Percentiles rank a stretch among this genome's conserved stretches.
These are phyloP conservation scores for Zelostemma sp. DNA, from an alignment of 1,140 invertebrate genomes.

Conservation along the genomic window DNA sequence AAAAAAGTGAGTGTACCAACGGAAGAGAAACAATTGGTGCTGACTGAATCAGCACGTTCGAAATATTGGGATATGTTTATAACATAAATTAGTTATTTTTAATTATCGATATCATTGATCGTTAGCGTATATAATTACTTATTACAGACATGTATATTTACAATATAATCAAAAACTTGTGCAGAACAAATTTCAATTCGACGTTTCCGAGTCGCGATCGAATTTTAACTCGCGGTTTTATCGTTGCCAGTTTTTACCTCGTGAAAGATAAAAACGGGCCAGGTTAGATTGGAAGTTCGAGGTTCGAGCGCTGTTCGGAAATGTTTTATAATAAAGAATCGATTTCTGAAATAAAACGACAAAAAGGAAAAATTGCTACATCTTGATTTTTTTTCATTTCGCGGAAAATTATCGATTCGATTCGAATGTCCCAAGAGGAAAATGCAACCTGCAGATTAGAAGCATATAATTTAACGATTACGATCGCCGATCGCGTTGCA, in stretches of 20 bases:
- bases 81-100: conserved; percentile 47
- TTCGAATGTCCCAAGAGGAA: no score
- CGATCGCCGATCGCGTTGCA: no score
- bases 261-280: no score
- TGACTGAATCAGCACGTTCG: conserved; percentile 32
- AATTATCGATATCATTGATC: conserved; percentile 46
- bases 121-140: conserved; percentile 46
- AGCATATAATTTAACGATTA: no score
- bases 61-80: conserved; percentile 47
- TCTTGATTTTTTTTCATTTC: no score
- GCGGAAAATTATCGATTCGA: no score
- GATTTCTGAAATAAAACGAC: conserved; percentile 1
- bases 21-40: conserved; percentile 27
- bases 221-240: background rate
- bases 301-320: background rate
- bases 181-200: conserved; percentile 38
- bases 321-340: conserved; percentile 3
- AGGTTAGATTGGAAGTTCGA: no score
- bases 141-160: conserved; percentile 48
- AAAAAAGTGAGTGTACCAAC: conserved; percentile 33
- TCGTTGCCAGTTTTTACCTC: no score
- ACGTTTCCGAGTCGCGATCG: background rate
- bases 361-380: background rate
- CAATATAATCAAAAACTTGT: conserved; percentile 50
- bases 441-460: no score